Conservation (phyloP, 2,113 vertebrate species). For the Aegotheles bennettii region DNA sequence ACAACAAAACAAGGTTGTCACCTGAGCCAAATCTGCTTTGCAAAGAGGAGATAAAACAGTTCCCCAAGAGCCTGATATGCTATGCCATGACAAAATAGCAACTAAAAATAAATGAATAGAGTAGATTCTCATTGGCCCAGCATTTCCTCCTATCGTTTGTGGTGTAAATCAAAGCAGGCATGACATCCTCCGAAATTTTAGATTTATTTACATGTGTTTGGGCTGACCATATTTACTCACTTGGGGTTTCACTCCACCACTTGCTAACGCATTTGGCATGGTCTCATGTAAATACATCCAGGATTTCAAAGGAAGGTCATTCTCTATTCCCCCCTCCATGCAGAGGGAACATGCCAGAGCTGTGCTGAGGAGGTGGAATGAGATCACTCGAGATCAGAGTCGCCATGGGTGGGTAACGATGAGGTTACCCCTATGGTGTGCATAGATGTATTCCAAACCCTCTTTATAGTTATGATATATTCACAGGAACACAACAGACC, state of each 20-base stretch:
- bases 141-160: background rate
- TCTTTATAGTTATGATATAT: background rate
- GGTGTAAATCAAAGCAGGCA: conserved; percentile 16
- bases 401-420: conserved; percentile 17
- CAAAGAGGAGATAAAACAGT: background rate
- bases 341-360: conserved; percentile 13
- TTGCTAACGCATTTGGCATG: conserved; percentile 45
- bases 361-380: conserved; percentile 35
- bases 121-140: background rate
- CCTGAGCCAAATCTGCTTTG: background rate
- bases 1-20: background rate
- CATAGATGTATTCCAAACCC: background rate
- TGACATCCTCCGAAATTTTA: background rate
- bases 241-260: conserved; percentile 35
- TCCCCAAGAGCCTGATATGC: background rate
- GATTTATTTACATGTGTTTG: conserved; percentile 1
- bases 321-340: background rate
- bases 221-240: conserved; percentile 41
- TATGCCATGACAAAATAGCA: background rate
- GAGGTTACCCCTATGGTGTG: conserved; percentile 33
- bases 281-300: conserved; percentile 35
- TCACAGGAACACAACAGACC: conserved; percentile 39
- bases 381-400: conserved; percentile 48
- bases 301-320: conserved; percentile 55
- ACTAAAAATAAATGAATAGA: background rate